phyloP scores from a whole-genome alignment of 1,140 invertebrate genomes.

The Zophobas morio region DNA sequence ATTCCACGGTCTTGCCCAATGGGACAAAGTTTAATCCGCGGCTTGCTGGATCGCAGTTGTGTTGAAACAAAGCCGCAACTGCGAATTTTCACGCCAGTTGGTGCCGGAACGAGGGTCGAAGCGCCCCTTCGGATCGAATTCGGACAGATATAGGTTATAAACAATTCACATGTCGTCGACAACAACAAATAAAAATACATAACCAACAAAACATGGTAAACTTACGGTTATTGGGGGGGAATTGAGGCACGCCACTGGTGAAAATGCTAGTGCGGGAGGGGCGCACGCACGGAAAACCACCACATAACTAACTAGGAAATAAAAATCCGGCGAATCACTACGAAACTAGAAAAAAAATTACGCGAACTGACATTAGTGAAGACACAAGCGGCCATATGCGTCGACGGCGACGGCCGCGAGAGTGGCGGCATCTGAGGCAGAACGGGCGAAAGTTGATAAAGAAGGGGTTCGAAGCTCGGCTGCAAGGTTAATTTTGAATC shows the following conservation, averaged over 20 bases:
- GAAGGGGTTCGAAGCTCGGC: background rate
- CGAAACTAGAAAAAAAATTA: slow-evolving; percentile 48
- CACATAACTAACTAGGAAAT: slow-evolving; percentile 30
- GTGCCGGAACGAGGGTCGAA: background rate
- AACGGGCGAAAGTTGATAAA: background rate
- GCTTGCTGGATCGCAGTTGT: too few species aligned
- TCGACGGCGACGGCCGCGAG: background rate
- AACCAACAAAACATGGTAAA: slow-evolving; percentile 55
- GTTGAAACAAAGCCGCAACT: background rate
- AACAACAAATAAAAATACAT: slow-evolving; percentile 57
- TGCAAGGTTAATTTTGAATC: background rate
- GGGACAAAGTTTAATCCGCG: background rate
- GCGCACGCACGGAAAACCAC: slow-evolving; percentile 44
- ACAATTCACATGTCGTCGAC: slow-evolving; percentile 54
- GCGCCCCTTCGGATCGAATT: background rate
- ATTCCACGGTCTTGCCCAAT: slow-evolving; percentile 37
- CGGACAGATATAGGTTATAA: slow-evolving; percentile 45
- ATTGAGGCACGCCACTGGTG: background rate
- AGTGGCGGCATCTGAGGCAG: slow-evolving; percentile 26
- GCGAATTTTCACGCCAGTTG: background rate
- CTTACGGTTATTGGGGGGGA: slow-evolving; percentile 48
- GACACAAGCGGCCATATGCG: slow-evolving; percentile 52
- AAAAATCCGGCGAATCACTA: slow-evolving; percentile 48
- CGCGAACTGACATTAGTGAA: slow-evolving; percentile 42
- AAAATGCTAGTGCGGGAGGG: background rate